phyloP scores from a whole-genome alignment of 2,888 invertebrate genomes.

The Ophion costatus region DNA sequence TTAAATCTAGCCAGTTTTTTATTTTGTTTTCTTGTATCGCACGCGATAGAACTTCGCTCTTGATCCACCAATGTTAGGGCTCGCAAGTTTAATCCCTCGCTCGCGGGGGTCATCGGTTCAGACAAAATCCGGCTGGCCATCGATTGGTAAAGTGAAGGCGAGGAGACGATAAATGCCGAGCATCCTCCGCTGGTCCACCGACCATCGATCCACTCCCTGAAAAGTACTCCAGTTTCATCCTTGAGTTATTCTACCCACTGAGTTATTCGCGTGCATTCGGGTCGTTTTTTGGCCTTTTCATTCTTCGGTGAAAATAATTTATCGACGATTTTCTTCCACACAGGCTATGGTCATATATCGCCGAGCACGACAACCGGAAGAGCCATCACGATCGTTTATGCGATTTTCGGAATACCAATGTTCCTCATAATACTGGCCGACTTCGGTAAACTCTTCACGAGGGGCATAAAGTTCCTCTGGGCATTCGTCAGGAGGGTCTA shows the following conservation, averaged over 20 bases:
- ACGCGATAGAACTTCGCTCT: no score
- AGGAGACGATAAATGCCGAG: neutral
- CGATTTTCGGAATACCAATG: conserved; percentile 97
- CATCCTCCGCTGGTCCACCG: no score
- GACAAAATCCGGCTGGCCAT: neutral
- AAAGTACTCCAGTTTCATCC: neutral
- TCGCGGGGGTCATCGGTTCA: neutral
- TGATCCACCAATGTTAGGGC: neutral
- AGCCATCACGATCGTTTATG: conserved; percentile 95
- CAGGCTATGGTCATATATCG: conserved; percentile 98
- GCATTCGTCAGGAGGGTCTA: conserved; percentile 92
- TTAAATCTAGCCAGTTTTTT: no score
- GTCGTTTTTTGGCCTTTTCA: neutral
- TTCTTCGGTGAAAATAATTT: neutral
- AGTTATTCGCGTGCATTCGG: no score
- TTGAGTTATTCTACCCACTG: no score
- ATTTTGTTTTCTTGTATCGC: no score
- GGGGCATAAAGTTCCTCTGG: conserved; percentile 95
- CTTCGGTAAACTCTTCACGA: conserved; percentile 95
- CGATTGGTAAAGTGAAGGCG: neutral
- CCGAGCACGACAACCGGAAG: conserved; percentile 95
- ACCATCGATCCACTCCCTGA: neutral
- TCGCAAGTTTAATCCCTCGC: neutral
- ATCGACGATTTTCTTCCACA: conserved; percentile 70
- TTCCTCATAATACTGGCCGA: conserved; percentile 97